These are phyloP conservation scores for Lemur catta DNA, from an alignment of 2,797 vertebrate genomes.

Conservation along the genomic window DNA sequence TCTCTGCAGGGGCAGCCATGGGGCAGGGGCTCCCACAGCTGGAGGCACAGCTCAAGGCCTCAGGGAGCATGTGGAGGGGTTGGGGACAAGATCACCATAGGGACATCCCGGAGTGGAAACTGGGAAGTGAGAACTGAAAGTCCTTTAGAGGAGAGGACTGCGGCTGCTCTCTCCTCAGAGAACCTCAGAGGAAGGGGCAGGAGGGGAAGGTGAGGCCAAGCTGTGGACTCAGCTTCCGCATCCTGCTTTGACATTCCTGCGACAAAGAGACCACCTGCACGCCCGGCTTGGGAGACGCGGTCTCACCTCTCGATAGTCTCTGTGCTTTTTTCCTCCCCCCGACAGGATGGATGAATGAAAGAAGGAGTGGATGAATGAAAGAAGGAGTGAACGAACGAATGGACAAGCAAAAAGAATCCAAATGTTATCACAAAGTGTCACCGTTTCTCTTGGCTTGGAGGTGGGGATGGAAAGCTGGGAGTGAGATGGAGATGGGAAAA, in stretches of 20 bases:
- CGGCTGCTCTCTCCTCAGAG: neutral
- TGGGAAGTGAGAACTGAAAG: neutral
- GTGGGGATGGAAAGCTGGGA: neutral
- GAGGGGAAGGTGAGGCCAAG: neutral
- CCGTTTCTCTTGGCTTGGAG: neutral
- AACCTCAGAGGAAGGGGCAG: neutral
- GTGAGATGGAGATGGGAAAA: neutral
- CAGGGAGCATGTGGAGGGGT: fast-evolving
- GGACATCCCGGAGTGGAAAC: neutral
- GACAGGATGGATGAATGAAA: neutral
- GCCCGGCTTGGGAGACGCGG: neutral
- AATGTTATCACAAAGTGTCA: neutral
- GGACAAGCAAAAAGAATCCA: neutral
- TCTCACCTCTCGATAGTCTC: neutral
- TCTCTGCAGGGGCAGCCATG: fast-evolving
- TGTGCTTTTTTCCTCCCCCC: neutral
- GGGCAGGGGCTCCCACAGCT: fast-evolving
- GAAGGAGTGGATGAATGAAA: neutral
- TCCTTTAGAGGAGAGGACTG: neutral
- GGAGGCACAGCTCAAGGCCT: neutral
- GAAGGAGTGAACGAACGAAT: neutral
- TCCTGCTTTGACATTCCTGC: neutral
- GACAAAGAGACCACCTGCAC: neutral
- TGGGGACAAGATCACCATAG: neutral
- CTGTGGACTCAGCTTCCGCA: neutral